Percentiles rank a stretch among this genome's conserved stretches.
Conservation (phyloP, 2,888 invertebrate species). For the Barypeithes pellucidus region DNA sequence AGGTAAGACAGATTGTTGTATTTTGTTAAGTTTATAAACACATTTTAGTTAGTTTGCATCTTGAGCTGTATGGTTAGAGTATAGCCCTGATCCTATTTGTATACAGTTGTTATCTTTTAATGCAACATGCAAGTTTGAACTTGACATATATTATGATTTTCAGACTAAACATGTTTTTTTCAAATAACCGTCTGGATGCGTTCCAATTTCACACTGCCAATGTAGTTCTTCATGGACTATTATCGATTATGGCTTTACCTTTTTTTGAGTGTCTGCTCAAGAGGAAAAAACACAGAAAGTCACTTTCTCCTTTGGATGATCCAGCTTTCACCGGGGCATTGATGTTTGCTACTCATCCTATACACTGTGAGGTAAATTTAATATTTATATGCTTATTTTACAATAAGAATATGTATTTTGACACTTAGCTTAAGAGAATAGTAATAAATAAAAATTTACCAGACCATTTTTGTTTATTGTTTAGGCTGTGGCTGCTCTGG, state of each 20-base stretch:
- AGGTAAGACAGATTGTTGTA: constrained; percentile 73
- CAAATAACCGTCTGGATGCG: constrained; percentile 74
- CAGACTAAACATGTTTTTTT: constrained; percentile 80
- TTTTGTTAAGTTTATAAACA: background rate
- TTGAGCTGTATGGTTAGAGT: no score
- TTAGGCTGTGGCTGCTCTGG: constrained; percentile 86
- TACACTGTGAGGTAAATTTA: constrained; percentile 85
- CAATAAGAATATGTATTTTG: no score
- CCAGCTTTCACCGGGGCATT: constrained; percentile 79
- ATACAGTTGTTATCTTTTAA: no score
- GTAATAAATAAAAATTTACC: background rate
- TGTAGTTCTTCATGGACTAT: constrained; percentile 81
- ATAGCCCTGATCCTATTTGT: no score
- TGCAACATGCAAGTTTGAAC: no score
- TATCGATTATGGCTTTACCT: constrained; percentile 73
- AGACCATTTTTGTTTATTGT: background rate
- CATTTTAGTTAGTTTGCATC: no score
- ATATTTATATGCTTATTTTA: no score
- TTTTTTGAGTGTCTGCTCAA: constrained; percentile 69
- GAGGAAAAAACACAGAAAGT: constrained; percentile 59
- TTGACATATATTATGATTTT: constrained; percentile 19
- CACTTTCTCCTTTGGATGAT: constrained; percentile 62
- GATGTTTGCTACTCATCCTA: constrained; percentile 92
- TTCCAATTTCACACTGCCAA: constrained; percentile 84
- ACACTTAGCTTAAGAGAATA: background rate